phyloP scores from a whole-genome alignment of 1,140 invertebrate genomes.

The Lepidurus apus region DNA sequence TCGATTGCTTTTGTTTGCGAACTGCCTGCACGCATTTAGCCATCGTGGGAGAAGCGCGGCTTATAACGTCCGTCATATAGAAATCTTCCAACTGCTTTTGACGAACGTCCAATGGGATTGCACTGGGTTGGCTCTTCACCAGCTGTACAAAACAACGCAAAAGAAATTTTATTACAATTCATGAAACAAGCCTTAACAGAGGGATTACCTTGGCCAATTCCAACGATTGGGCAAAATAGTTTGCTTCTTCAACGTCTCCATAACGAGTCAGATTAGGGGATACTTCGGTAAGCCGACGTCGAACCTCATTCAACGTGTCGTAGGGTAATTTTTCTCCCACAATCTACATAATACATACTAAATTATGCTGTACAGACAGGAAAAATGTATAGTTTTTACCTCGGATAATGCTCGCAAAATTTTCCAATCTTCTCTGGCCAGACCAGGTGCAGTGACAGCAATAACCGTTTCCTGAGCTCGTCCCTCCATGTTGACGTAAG shows the following conservation, averaged over 20 bases:
- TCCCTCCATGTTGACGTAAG: slow-evolving; percentile 96
- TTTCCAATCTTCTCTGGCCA: slow-evolving; percentile 97
- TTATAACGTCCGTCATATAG: slow-evolving; percentile 96
- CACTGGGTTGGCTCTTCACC: slow-evolving; percentile 51
- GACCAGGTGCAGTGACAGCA: slow-evolving; percentile 88
- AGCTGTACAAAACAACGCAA: slow-evolving; percentile 48
- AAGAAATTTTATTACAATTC: slow-evolving; percentile 26
- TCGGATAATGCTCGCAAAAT: slow-evolving; percentile 85
- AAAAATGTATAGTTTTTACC: slow-evolving; percentile 46
- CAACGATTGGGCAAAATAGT: slow-evolving; percentile 71
- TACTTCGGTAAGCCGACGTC: slow-evolving; percentile 72
- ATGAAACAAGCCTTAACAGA: slow-evolving; percentile 23
- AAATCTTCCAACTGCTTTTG: slow-evolving; percentile 83
- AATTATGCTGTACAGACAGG: too few relatives aligned
- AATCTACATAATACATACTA: slow-evolving; percentile 52
- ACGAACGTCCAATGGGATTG: slow-evolving; percentile 65
- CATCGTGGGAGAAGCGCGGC: slow-evolving; percentile 96
- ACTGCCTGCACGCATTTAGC: slow-evolving; percentile 94
- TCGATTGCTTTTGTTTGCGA: slow-evolving; percentile 62
- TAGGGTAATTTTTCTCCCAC: slow-evolving; percentile 78
- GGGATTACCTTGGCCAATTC: slow-evolving; percentile 57
- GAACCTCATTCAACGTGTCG: slow-evolving; percentile 78
- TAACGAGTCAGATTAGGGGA: slow-evolving; percentile 82
- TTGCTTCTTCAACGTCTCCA: slow-evolving; percentile 73
- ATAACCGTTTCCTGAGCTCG: slow-evolving; percentile 85